Conservation (phyloP, 1,140 invertebrate species). For the Drepana arcuata region DNA sequence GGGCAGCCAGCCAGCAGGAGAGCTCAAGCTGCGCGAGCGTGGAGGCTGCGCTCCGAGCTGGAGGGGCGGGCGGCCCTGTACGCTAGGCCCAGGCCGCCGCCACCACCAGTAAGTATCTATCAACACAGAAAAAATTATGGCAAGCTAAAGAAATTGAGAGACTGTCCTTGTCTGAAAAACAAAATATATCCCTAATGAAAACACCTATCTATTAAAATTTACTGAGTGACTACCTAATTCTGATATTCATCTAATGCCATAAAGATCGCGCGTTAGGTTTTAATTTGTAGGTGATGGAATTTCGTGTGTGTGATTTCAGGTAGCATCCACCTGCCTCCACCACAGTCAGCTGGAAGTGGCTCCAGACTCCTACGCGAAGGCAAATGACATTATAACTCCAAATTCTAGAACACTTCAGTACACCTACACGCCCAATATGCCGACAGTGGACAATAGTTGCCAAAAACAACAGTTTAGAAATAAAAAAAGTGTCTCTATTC, state of each 20-base stretch:
- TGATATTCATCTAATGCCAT: too few relatives aligned
- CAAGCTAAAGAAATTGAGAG: too few relatives aligned
- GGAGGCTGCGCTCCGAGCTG: conserved; percentile 45
- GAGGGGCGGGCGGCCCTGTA: conserved; percentile 49
- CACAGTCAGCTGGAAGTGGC: conserved; percentile 53
- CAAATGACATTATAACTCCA: conserved; percentile 12
- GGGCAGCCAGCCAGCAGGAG: conserved; percentile 19
- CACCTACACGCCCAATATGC: conserved; percentile 1
- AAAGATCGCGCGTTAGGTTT: too few relatives aligned
- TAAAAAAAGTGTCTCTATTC: conserved; percentile 46
- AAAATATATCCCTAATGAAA: too few relatives aligned
- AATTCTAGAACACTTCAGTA: conserved; percentile 16
- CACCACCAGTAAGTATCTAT: conserved; percentile 17
- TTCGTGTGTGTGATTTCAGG: too few relatives aligned
- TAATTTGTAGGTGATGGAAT: too few relatives aligned
- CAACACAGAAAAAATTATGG: too few relatives aligned
- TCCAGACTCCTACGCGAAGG: conserved; percentile 13
- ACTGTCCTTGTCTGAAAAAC: too few relatives aligned
- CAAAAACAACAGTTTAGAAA: conserved; percentile 29
- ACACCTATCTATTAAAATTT: too few relatives aligned
- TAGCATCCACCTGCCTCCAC: conserved; percentile 54
- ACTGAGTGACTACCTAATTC: too few relatives aligned
- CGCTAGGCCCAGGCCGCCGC: conserved; percentile 15
- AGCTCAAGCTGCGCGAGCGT: conserved; percentile 29
- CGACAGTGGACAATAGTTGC: conserved; percentile 30